phyloP scores from a whole-genome alignment of 2,888 invertebrate genomes.

The Alviniconcha strummeri region DNA sequence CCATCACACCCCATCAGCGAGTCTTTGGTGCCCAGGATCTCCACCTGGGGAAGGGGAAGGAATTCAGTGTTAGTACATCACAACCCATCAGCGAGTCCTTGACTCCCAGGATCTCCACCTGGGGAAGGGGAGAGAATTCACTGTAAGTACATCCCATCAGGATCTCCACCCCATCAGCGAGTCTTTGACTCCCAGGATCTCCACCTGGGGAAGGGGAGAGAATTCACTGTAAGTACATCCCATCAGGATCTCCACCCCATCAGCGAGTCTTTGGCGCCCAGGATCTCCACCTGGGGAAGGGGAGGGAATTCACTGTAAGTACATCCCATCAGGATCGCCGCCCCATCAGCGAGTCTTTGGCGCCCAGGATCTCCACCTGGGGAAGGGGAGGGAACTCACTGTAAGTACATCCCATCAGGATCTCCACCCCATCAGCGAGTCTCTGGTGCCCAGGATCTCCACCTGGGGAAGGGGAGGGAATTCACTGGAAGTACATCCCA shows the following conservation, averaged over 20 bases:
- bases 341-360: conserved; percentile 17
- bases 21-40: conserved; percentile 1
- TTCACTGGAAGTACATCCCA: not conserved
- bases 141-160: conserved; percentile 16
- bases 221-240: too few relatives aligned
- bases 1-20: too few relatives aligned
- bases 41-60: conserved; percentile 17
- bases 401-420: too few relatives aligned
- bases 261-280: conserved; percentile 23
- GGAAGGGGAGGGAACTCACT: not conserved
- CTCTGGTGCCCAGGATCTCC: conserved; percentile 22
- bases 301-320: not conserved
- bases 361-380: not conserved
- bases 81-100: conserved; percentile 19
- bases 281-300: conserved; percentile 4
- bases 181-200: conserved; percentile 15
- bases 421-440: conserved; percentile 9
- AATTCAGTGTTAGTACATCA: not conserved
- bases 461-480: not conserved
- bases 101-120: conserved; percentile 14
- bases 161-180: conserved; percentile 27
- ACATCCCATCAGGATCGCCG: not conserved
- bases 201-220: conserved; percentile 11
- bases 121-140: conserved; percentile 16
- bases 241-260: too few relatives aligned